Base-by-base conservation (phyloP, 2,113 vertebrate genomes). In the Thunnus maccoyii region DNA sequence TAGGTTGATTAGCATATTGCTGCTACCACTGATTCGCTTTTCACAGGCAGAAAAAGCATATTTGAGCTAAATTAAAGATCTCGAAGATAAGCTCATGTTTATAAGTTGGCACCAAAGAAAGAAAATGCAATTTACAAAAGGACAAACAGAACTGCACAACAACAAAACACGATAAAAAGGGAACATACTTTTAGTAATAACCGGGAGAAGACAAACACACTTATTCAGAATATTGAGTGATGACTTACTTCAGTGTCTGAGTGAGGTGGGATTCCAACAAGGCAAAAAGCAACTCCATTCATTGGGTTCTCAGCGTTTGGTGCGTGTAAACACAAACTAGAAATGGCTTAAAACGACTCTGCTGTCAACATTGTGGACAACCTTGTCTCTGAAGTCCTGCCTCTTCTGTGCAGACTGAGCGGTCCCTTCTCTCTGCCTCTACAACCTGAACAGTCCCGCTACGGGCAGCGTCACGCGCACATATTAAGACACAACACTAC, bases 221-320 rank as follows among this genome's bases (percentile, higher is more conserved):
- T 30, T 12, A 15, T 55, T 32, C 2, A 7, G 25, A 25, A 1
- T 2, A 14, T 47, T 76, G 18, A 27, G 72, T 15, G 9, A 18
- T 1, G 73, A 94, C 94, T 95, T 95, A 96, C 95, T 91, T 92
- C 90, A 79, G 85, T 70, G 80, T 94, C 93, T 84, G 95, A 83
- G 71, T 90, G 92, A 78, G 96, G 96, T n/a, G 97, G 97, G 90
- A 97, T 97, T 93, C 97, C 97, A 96, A 99, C 97, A 93, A 98
- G 96, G 94, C 96, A 98, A 90, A 97, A 98, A 83, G 97, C 94
- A 94, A 98, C 97, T 95, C 97, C 97, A 98, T 98, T 97, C 97
- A 98, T 97, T 95, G 93, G 95, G 72, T 65, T 81, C 46, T 32
- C 66, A 15, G 55, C 14, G 58, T 73, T 18, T 73, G 54, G 48